phyloP scores from a whole-genome alignment of 1,140 invertebrate species.

The Caligus rogercresseyi region DNA sequence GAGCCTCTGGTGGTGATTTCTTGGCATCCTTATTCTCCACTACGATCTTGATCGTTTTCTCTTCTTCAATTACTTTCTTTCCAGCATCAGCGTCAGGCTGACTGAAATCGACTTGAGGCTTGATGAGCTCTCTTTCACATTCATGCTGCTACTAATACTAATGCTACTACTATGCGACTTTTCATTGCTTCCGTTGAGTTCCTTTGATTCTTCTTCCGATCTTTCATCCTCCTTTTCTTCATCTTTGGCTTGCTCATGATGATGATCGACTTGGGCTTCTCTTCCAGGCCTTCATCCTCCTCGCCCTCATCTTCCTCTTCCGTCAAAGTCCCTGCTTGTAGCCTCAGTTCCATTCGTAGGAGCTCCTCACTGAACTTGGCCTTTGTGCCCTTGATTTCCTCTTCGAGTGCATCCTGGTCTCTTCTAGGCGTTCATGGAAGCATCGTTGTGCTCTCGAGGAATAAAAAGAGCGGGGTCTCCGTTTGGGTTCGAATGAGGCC shows the following conservation, averaged over 20 bases:
- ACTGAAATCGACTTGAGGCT: not conserved
- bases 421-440: not conserved
- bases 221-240: not conserved
- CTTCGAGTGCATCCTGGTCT: not conserved
- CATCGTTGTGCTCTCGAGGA: conserved; percentile 5
- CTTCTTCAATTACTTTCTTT: not conserved
- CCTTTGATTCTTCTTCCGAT: not conserved
- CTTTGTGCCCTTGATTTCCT: conserved; percentile 4
- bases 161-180: not conserved
- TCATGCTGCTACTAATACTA: not conserved
- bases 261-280: conserved; percentile 11
- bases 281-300: not conserved
- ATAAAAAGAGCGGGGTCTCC: not conserved
- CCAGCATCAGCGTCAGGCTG: not conserved
- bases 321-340: not conserved
- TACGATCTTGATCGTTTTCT: not conserved
- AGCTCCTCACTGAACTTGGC: conserved; percentile 6
- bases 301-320: conserved; percentile 4
- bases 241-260: not conserved
- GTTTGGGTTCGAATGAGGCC: not conserved
- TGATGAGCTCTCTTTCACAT: too few species aligned
- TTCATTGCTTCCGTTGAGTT: not conserved
- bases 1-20: too few species aligned
- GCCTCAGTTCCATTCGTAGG: conserved; percentile 5
- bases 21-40: not conserved